Evolutionary conservation across 2,113 vertebrate species (phyloP), one percentile per base, ranked within the genome.

Genomic region (Sylvilagus bachmani): DNA sequence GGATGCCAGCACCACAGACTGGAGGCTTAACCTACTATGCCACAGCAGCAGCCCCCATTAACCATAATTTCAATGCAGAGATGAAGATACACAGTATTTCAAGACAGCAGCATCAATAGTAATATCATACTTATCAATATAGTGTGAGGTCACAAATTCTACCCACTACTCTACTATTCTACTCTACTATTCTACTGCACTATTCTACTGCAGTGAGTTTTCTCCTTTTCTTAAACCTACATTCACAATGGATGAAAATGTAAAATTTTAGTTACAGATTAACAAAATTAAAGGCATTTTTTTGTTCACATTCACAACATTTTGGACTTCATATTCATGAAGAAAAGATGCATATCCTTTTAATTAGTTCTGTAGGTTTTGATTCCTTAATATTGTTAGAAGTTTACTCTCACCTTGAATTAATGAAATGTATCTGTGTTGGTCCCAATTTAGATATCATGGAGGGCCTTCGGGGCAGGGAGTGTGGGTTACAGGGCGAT

Each of bases 211-310:
- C 11, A 70, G 49, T 70, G 22, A 12, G 14, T 7, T n/a, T 77
- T 64, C 22, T 14, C 22, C 38, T 27, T 85, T 44, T 33, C 67
- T 75, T 67, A 77, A 36, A 62, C 19, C 58, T 80, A 66, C 2
- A 38, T 64, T 83, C 12, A 75, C 33, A 82, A 78, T 44, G 89
- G 36, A 93, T 55, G 31, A 55, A 87, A 87, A 88, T 53, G 51
- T 64, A 71, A 90, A 74, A 61, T 64, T 96, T 84, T 90, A 82
- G 27, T 67, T 90, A 88, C 90, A 89, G 38, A 11, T 92, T 53
- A 91, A 21, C 81, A 19, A 86, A 89, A 91, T 94, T 67, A 62
- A 95, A 80, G 1, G 33, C 70, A 11, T n/a, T 89, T 36, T 88
- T 49, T 88, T 51, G 75, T n/a, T 10, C 44, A 94, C 33, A 27